Evolutionary conservation across 1,140 invertebrate genomes (phyloP), one percentile per base, ranked within the genome.

Genomic region (Ceratina japonica): DNA sequence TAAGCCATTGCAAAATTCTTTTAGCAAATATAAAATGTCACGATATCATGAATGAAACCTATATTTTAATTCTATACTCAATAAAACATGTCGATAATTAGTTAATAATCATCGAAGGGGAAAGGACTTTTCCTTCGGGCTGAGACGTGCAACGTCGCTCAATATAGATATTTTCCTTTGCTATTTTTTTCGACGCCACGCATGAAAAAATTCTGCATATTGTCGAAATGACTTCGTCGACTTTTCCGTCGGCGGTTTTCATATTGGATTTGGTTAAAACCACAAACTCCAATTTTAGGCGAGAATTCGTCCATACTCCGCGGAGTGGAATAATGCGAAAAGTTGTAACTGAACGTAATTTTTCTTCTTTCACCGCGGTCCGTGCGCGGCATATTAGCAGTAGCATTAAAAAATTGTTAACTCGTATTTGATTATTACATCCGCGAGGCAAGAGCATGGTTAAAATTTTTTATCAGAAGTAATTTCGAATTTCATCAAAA

Each of bases 201-300:
- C 18, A 58, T 31, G 27, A 37, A n/a, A 52, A 70, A 70, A 58
- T 70, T 37, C n/a, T 37, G 20, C 51, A 1, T 2, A 51, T 12
- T 12, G 61, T 22, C 44, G n/a, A 44, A 64, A 74, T 56, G n/a
- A 54, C 61, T 65, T 54, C 2, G 27, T 37, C 24, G 27, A 64
- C 15, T 54, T 64, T 44, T 64, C 49, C 22, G 61, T 7, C 16
- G 12, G 51, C 8, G 59, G n/a, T 56, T 64, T 20, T 20, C 49
- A 44, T 22, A 44, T 63, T n/a, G 22, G 59, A n/a, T n/a, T 72
- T 16, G 54, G n/a, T 8, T 24, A 16, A 12, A 3, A 31, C 37
- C 71, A 22, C 59, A 13, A 37, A 52, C n/a, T 44, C 61, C 51
- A 74, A 56, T 74, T 74, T 64, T 18, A 27, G 24, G 2, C 20